A percentile compares a stretch with the other conserved stretches of the same genome.
Evolutionary conservation across 2,888 invertebrate species (phyloP).

Genomic region (Pristionchus japonicus): DNA sequence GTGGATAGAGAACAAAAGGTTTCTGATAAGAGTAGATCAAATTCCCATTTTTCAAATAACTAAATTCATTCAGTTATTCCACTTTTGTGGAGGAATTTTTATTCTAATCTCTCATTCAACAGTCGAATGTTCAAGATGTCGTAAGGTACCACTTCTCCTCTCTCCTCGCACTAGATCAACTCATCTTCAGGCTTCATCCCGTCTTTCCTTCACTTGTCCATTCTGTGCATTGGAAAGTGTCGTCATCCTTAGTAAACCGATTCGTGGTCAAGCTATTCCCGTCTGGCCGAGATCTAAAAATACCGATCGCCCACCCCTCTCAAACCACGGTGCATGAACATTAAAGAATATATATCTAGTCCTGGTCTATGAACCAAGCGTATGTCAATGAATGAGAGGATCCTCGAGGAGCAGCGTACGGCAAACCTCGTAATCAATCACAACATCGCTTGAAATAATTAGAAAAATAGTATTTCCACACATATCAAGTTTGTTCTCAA

Average conservation of each 20-base stretch:
- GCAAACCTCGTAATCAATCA: no score
- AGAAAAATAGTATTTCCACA: no score
- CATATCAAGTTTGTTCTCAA: no score
- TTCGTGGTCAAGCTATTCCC: background rate
- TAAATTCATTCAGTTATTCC: background rate
- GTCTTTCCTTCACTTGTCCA: slow-evolving; percentile 15
- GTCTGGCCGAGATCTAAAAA: background rate
- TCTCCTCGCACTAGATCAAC: background rate
- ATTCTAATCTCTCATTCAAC: background rate
- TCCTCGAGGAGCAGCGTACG: no score
- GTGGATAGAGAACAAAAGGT: slow-evolving; percentile 39
- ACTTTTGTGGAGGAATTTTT: slow-evolving; percentile 40
- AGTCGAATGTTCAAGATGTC: slow-evolving; percentile 28
- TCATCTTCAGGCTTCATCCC: background rate
- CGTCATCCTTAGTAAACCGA: slow-evolving; percentile 7
- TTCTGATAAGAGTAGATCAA: background rate
- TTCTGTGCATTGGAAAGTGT: slow-evolving; percentile 20
- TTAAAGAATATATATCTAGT: no score
- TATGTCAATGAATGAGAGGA: no score
- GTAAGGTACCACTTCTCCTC: background rate
- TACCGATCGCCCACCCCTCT: background rate
- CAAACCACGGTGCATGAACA: background rate
- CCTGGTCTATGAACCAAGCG: no score
- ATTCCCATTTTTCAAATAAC: background rate
- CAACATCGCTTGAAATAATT: no score